A percentile compares a stretch with the other conserved stretches of the same genome.
Evolutionary conservation across 2,888 invertebrate species (phyloP).

Genomic region (Leucoma salicis): DNA sequence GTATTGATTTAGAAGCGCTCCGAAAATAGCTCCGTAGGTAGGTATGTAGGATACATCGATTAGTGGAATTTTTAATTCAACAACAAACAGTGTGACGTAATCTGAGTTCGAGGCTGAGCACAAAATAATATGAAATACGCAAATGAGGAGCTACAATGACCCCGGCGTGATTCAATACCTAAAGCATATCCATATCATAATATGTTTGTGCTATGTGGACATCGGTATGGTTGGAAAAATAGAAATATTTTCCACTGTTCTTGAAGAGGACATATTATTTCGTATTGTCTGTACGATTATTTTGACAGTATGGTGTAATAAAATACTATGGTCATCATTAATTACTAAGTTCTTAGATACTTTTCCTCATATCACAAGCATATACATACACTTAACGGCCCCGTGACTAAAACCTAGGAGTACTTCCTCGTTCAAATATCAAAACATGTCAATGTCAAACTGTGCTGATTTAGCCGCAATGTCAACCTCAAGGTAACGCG

Average conservation of each 20-base stretch:
- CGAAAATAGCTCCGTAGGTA: too few species aligned
- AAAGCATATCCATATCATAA: slow-evolving; percentile 38
- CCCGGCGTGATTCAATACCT: slow-evolving; percentile 49
- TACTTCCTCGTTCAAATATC: slow-evolving; percentile 72
- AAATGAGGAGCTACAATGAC: slow-evolving; percentile 50
- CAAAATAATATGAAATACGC: slow-evolving; percentile 48
- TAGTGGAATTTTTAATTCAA: slow-evolving; percentile 21
- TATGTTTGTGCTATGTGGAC: slow-evolving; percentile 18
- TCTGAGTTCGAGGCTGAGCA: slow-evolving; percentile 50
- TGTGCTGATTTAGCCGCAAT: slow-evolving; percentile 73
- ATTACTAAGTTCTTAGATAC: neutral
- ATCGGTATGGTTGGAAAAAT: slow-evolving; percentile 24
- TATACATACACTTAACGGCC: slow-evolving; percentile 37
- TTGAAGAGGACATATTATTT: too few species aligned
- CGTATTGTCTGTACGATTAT: too few species aligned
- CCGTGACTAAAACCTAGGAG: slow-evolving; percentile 46
- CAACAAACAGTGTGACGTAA: slow-evolving; percentile 47
- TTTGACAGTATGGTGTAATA: too few species aligned
- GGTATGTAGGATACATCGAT: too few species aligned
- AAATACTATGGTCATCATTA: too few species aligned
- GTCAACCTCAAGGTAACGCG: slow-evolving; percentile 65
- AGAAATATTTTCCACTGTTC: too few species aligned
- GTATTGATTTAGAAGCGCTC: too few species aligned
- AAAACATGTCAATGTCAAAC: slow-evolving; percentile 72
- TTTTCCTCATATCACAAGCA: slow-evolving; percentile 12